Base-by-base conservation (phyloP, 2,113 vertebrate genomes). In the Neolamprologus tretocephalus region DNA sequence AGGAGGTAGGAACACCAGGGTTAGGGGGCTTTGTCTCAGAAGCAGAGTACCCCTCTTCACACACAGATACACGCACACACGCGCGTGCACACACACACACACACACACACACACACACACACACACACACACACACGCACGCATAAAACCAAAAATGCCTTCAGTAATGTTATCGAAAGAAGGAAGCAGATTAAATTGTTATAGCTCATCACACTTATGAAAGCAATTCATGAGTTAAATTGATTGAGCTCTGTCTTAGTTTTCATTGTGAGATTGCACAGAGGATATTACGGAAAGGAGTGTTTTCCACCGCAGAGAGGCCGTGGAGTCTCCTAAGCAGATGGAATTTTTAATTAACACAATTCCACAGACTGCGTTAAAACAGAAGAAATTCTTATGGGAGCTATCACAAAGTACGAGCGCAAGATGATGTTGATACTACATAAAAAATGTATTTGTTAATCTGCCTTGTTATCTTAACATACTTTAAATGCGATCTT, bases 301-400 rank as follows among this genome's bases (percentile, higher is more conserved):
- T 90, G 90, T 90, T 94, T 94, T 91, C 89, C 57, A 91, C 93
- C 92, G 71, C 81, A 66, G 85, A 90, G 86, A 91, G 84, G 85
- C 88, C 45, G 26, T 83, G 80, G 81, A 88, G 94, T 92, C 93
- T 94, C 93, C 61, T 63, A 90, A 94, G 94, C 95, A 95, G 94
- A 95, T 95, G 94, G 94, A 91, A 86, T 89, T 92, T 93, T 94
- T 94, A 95, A 95, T 95, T 93, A 95, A 93, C 91, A 91, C 87
- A 92, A 93, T 90, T 89, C 89, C 90, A 90, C 86, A 86, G 91
- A 92, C 91, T 92, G 84, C 83, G 90, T 93, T 92, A 89, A 93
- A 91, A 91, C 90, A 87, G 66, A 31, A 42, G 85, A 54, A 83
- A 33, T 78, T 68, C 91, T 88, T 23, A 40, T 81, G 92, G 90